Evolutionary conservation across 2,113 vertebrate species (phyloP).

Genomic region (Macrotus californicus): DNA sequence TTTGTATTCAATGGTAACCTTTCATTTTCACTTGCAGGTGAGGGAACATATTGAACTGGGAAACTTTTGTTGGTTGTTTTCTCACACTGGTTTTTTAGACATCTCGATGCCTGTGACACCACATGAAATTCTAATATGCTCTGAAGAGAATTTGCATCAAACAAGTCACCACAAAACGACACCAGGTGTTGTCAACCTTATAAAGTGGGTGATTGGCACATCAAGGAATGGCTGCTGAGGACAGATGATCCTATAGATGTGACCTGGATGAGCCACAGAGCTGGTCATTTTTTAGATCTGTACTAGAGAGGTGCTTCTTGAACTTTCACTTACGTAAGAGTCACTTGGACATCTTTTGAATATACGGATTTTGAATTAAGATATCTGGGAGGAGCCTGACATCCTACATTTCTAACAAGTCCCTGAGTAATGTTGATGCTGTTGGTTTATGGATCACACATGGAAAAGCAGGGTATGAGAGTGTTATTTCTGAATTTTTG

Average conservation of each 20-base stretch:
- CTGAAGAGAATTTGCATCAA: conserved; percentile 26
- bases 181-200: neutral
- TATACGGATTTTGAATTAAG: neutral
- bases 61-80: neutral
- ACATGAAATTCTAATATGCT: neutral
- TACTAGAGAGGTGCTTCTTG: neutral
- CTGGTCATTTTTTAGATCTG: neutral
- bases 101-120: neutral
- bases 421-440: neutral
- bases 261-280: neutral
- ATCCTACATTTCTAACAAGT: neutral
- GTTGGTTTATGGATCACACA: neutral
- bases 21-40: neutral
- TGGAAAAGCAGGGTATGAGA: neutral
- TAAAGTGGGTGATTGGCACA: neutral
- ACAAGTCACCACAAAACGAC: neutral
- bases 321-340: neutral
- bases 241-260: neutral
- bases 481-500: neutral
- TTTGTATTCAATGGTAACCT: neutral
- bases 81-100: neutral
- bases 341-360: neutral
- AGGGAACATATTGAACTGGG: neutral
- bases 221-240: neutral
- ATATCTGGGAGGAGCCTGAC: neutral